Percentiles rank a stretch among this genome's conserved stretches.
phyloP scores from a whole-genome alignment of 2,888 invertebrate genomes.

The Hirtodrosophila confusa region DNA sequence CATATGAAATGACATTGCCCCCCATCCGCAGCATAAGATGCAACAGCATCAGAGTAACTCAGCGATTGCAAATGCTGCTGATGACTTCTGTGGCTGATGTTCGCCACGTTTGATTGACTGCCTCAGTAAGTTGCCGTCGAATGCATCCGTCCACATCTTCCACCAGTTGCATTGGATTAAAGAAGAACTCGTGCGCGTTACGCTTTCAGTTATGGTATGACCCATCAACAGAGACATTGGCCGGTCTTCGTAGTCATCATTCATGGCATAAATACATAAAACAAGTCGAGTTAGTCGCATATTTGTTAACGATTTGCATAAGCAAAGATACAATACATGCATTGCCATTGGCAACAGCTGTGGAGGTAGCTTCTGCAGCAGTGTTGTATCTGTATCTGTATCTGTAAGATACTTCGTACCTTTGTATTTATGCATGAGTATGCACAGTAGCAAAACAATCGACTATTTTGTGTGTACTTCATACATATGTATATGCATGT shows the following conservation, averaged over 20 bases:
- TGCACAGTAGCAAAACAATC: slow-evolving; percentile 24
- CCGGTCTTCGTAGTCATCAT: slow-evolving; percentile 10
- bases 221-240: slow-evolving; percentile 27
- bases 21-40: slow-evolving; percentile 12
- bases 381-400: slow-evolving; percentile 30
- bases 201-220: slow-evolving; percentile 39
- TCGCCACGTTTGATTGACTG: slow-evolving; percentile 64
- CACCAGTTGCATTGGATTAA: slow-evolving; percentile 4
- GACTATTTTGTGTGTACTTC: slow-evolving; percentile 21
- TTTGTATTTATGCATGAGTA: slow-evolving; percentile 54
- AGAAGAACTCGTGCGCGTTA: slow-evolving; percentile 23
- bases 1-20: slow-evolving; percentile 24
- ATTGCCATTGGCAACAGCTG: slow-evolving; percentile 21
- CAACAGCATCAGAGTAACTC: background rate
- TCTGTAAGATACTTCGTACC: slow-evolving; percentile 36
- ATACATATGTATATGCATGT: slow-evolving; percentile 12
- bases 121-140: slow-evolving; percentile 46
- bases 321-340: slow-evolving; percentile 27
- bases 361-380: slow-evolving; percentile 1
- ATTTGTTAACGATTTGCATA: slow-evolving; percentile 67
- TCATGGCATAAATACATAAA: slow-evolving; percentile 68
- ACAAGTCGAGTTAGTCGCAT: slow-evolving; percentile 50
- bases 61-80: slow-evolving; percentile 45
- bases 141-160: slow-evolving; percentile 22
- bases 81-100: slow-evolving; percentile 40